These are phyloP conservation scores for Tupaia chinensis DNA, from an alignment of 2,113 vertebrate species.

Conservation along the genomic window DNA sequence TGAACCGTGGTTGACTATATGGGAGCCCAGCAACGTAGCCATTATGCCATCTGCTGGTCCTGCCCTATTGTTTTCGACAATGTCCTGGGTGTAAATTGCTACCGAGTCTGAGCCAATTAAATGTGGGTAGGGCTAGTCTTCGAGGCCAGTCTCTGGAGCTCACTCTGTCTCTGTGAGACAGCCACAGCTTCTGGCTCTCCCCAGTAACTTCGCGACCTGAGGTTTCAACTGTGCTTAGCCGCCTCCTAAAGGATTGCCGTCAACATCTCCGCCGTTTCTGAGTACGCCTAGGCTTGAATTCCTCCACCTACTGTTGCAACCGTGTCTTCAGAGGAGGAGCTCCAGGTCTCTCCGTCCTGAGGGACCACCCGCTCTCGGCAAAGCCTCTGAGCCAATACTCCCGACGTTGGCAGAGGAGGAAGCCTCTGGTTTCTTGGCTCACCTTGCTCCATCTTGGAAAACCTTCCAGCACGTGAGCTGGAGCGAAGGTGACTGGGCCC, in stretches of 20 bases:
- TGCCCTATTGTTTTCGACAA: background rate
- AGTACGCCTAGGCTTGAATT: background rate
- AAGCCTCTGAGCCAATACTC: background rate
- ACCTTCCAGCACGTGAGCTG: background rate
- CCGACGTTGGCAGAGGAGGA: background rate
- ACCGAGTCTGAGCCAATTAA: background rate
- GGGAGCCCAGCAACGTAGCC: too few relatives aligned
- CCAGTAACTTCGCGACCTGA: background rate
- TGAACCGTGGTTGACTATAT: too few relatives aligned
- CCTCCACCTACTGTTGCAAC: background rate
- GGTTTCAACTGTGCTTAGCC: too few relatives aligned
- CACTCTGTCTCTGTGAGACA: background rate
- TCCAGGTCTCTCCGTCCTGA: background rate
- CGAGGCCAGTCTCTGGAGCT: background rate
- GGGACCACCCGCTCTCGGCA: background rate
- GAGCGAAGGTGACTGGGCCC: background rate
- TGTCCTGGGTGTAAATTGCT: background rate
- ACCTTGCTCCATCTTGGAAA: background rate
- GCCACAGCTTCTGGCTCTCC: background rate
- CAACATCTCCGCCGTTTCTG: background rate
- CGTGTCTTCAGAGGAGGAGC: background rate
- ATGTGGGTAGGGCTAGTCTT: background rate
- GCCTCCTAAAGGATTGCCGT: background rate
- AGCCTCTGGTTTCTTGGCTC: background rate
- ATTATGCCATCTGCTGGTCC: too few relatives aligned